Evolutionary conservation across 2,888 invertebrate species (phyloP).

Genomic region (Teleiodes luculella): DNA sequence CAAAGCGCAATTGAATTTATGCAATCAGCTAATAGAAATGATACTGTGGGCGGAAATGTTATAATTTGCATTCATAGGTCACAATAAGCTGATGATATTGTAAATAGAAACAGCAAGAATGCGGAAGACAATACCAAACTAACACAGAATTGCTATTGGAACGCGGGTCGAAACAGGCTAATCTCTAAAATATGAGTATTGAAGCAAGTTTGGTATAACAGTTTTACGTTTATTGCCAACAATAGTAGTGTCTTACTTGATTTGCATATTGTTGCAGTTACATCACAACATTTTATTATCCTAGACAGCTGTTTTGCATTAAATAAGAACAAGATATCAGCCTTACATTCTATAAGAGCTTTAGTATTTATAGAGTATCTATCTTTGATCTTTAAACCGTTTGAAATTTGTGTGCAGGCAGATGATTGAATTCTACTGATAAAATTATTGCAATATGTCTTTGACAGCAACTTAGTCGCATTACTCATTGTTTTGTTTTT

Average conservation of each 20-base stretch:
- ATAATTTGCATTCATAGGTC: constrained; percentile 47
- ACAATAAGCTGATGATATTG: constrained; percentile 40
- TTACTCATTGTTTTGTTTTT: too few relatives aligned
- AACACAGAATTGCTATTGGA: constrained; percentile 29
- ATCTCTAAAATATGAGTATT: constrained; percentile 16
- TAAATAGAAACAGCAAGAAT: constrained; percentile 36
- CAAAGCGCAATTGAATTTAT: constrained; percentile 26
- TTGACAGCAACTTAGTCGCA: too few relatives aligned
- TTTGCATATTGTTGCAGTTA: constrained; percentile 7
- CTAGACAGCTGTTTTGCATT: constrained; percentile 1
- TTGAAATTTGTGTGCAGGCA: too few relatives aligned
- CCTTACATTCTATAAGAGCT: neutral
- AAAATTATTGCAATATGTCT: too few relatives aligned
- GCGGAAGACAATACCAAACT: constrained; percentile 37
- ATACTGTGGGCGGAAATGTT: constrained; percentile 44
- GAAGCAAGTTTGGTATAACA: constrained; percentile 13
- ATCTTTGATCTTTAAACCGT: neutral
- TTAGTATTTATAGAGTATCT: neutral
- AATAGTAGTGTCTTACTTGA: neutral
- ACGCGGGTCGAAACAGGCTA: constrained; percentile 13
- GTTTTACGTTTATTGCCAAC: constrained; percentile 4
- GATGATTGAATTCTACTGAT: too few relatives aligned
- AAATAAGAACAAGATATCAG: constrained; percentile 2
- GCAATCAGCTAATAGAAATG: constrained; percentile 34
- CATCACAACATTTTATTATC: constrained; percentile 2